Evolutionary conservation across 2,888 invertebrate species (phyloP).

Genomic region (Rotaria magnacalcarata): DNA sequence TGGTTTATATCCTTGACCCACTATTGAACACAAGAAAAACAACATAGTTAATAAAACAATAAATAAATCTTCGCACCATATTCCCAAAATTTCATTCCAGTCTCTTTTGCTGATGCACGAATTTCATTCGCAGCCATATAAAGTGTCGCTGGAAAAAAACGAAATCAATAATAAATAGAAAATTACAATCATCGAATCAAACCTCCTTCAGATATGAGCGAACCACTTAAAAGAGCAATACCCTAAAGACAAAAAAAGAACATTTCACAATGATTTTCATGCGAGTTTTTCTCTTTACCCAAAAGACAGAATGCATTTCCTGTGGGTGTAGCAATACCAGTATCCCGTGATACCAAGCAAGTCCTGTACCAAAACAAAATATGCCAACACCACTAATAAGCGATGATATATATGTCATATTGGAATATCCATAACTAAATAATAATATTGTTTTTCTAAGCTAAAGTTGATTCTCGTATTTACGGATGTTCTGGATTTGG

Average conservation of each 20-base stretch:
- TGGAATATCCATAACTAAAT: constrained; percentile 77
- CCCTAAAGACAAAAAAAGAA: constrained; percentile 47
- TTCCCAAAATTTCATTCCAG: constrained; percentile 73
- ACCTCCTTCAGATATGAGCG: constrained; percentile 48
- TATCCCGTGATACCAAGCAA: constrained; percentile 90
- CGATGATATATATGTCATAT: constrained; percentile 93
- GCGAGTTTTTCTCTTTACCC: constrained; percentile 65
- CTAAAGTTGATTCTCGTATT: constrained; percentile 49
- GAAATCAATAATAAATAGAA: neutral
- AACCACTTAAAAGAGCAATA: neutral
- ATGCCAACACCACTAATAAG: constrained; percentile 96
- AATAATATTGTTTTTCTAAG: too few relatives aligned
- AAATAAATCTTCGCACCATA: constrained; percentile 66
- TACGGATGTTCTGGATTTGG: constrained; percentile 63
- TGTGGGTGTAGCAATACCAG: constrained; percentile 79
- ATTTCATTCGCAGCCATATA: constrained; percentile 82
- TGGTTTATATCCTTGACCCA: constrained; percentile 77
- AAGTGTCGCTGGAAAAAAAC: constrained; percentile 64
- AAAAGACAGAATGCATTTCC: constrained; percentile 76
- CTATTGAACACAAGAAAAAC: neutral
- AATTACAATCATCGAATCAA: neutral
- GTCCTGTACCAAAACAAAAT: constrained; percentile 90
- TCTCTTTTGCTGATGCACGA: constrained; percentile 73
- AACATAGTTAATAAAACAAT: neutral
- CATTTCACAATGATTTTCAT: too few relatives aligned